Evolutionary conservation across 2,113 vertebrate species (phyloP).

Genomic region (Mirounga angustirostris): DNA sequence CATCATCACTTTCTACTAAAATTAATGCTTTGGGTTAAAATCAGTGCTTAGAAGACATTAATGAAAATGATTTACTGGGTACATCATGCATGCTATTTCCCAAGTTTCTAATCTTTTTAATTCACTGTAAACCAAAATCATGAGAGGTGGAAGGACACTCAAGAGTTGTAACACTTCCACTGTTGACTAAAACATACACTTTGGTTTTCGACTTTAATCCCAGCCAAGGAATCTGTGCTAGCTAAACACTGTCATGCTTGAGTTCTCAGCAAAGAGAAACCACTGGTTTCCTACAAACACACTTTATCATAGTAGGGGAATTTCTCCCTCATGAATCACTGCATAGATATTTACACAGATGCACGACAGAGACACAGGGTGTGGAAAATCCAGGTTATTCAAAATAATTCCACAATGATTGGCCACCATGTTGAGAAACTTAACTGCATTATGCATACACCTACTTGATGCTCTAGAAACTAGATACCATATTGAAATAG

Average conservation of each 20-base stretch:
- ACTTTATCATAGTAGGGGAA: neutral
- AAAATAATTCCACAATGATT: neutral
- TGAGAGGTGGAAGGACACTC: neutral
- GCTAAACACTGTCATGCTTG: neutral
- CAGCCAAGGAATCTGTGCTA: neutral
- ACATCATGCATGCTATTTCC: neutral
- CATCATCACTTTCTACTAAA: neutral
- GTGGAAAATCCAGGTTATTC: neutral
- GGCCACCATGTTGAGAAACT: neutral
- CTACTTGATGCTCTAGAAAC: neutral
- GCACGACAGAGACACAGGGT: neutral
- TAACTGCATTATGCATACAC: accelerated
- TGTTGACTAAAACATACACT: neutral
- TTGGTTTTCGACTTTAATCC: neutral
- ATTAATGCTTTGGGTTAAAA: conserved; percentile 26
- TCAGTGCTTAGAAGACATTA: neutral
- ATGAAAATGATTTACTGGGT: neutral
- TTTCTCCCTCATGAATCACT: neutral
- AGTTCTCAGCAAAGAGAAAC: neutral
- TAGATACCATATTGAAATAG: neutral
- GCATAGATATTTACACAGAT: neutral
- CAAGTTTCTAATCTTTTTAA: neutral
- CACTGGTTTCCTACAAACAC: neutral
- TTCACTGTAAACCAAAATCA: neutral
- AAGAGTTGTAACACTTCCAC: neutral